These are phyloP conservation scores for Cerastis rubricosa DNA, from an alignment of 2,888 invertebrate species.

Conservation along the genomic window DNA sequence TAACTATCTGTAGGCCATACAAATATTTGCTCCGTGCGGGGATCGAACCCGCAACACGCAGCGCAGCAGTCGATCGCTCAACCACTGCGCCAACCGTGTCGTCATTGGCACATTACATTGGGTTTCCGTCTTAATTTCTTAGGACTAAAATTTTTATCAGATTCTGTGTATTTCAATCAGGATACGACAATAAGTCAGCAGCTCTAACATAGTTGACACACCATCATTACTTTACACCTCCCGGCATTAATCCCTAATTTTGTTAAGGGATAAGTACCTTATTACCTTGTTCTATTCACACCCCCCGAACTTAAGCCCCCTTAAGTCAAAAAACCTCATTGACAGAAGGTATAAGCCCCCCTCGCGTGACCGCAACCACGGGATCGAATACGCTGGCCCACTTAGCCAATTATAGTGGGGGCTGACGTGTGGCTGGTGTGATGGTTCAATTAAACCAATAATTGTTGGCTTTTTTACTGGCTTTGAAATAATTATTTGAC, in stretches of 20 bases:
- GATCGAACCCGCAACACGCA: no score
- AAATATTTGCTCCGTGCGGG: no score
- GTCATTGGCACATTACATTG: no score
- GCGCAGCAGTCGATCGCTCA: no score
- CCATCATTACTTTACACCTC: constrained; percentile 9
- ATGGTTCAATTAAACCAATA: constrained; percentile 84
- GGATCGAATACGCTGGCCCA: constrained; percentile 80
- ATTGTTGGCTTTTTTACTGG: constrained; percentile 69
- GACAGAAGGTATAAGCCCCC: constrained; percentile 44
- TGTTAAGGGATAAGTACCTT: constrained; percentile 18
- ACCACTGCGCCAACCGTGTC: no score
- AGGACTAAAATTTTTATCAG: no score
- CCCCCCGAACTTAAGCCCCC: constrained; percentile 16
- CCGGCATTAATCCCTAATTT: constrained; percentile 30
- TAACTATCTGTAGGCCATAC: no score
- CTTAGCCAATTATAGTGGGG: constrained; percentile 85
- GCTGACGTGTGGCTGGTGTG: constrained; percentile 76
- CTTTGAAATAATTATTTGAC: constrained; percentile 16
- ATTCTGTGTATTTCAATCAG: background rate
- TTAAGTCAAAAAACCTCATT: constrained; percentile 60
- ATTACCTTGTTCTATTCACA: constrained; percentile 27
- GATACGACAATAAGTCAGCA: background rate
- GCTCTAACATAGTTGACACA: no score
- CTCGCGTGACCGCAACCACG: constrained; percentile 84
- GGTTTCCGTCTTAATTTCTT: no score